A percentile compares a stretch with the other conserved stretches of the same genome.
Evolutionary conservation across 2,113 vertebrate species (phyloP).

Genomic region (Bujurquina vittata): DNA sequence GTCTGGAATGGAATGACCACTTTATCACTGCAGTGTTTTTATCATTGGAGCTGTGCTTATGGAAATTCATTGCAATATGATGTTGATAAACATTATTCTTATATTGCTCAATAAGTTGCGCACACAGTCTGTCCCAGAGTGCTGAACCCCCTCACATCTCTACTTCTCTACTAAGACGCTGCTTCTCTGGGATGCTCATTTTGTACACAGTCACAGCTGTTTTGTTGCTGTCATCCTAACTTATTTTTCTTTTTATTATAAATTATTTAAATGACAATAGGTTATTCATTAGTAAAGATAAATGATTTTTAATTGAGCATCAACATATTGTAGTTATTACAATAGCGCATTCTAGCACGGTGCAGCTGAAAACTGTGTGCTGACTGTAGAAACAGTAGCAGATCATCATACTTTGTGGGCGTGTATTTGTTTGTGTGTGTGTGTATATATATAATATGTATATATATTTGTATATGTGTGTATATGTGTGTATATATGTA

Average conservation of each 20-base stretch:
- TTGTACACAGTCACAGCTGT: background rate
- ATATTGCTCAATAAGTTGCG: background rate
- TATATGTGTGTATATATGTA: too few species aligned
- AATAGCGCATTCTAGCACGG: background rate
- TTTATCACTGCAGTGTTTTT: background rate
- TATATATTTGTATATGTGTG: too few species aligned
- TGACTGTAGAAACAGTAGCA: background rate
- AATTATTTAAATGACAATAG: background rate
- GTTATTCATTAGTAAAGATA: background rate
- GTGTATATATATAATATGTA: too few species aligned
- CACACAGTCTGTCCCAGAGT: background rate
- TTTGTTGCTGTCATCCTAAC: background rate
- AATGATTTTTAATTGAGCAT: background rate
- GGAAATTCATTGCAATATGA: background rate
- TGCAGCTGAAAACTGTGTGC: background rate
- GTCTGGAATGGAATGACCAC: background rate
- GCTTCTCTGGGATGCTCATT: background rate
- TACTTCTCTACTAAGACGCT: background rate
- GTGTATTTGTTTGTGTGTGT: background rate
- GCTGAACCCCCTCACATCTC: background rate
- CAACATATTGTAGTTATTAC: background rate
- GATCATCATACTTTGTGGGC: background rate
- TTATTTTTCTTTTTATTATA: background rate
- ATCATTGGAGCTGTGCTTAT: background rate
- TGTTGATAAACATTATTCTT: background rate